Conservation (phyloP, 2,888 invertebrate genomes). For the Agonopterix alstromeriana region DNA sequence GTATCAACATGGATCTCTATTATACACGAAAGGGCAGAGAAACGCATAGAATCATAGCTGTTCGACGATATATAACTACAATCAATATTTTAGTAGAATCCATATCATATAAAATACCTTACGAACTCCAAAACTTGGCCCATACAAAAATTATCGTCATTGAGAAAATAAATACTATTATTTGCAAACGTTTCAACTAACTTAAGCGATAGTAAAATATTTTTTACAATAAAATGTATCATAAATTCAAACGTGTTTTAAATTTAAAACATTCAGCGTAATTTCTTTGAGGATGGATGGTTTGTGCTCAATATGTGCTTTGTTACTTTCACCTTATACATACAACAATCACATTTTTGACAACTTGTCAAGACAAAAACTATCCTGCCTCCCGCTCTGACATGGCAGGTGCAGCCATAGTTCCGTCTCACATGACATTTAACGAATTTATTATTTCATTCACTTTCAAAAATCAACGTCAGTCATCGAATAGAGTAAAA, state of each 20-base stretch:
- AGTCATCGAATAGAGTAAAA: constrained; percentile 64
- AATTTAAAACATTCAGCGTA: constrained; percentile 71
- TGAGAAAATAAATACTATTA: constrained; percentile 71
- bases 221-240: constrained; percentile 74
- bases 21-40: constrained; percentile 40
- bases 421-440: constrained; percentile 27
- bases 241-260: constrained; percentile 75
- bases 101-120: constrained; percentile 61
- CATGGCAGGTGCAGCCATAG: constrained; percentile 6
- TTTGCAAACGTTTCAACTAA: constrained; percentile 72
- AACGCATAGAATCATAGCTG: constrained; percentile 37
- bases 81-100: constrained; percentile 33
- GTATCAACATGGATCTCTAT: constrained; percentile 35
- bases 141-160: constrained; percentile 46
- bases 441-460: constrained; percentile 40
- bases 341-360: constrained; percentile 46
- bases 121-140: constrained; percentile 39
- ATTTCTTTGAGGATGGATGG: constrained; percentile 71
- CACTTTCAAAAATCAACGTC: constrained; percentile 57
- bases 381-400: constrained; percentile 1
- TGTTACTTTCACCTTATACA: constrained; percentile 31
- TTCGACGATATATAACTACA: constrained; percentile 15
- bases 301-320: constrained; percentile 74
- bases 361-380: constrained; percentile 24
- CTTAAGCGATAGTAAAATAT: constrained; percentile 74